phyloP scores from a whole-genome alignment of 1,140 invertebrate genomes.

The Pseudomyrmex gracilis region DNA sequence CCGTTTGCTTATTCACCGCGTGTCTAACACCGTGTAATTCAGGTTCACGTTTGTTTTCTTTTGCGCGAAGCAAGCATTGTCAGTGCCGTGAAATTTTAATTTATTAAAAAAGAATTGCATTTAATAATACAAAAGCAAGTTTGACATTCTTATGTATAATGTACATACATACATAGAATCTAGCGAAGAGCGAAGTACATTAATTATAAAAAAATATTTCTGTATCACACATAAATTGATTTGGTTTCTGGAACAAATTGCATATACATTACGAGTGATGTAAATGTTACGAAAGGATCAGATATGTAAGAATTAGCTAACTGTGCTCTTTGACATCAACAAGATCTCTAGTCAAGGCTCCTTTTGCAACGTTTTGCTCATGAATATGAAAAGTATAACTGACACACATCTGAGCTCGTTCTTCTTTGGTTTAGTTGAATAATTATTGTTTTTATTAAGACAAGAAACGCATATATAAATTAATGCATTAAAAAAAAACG shows the following conservation, averaged over 20 bases:
- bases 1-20: constrained; percentile 40
- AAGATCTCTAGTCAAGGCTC: constrained; percentile 78
- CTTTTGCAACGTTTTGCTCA: constrained; percentile 62
- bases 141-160: not conserved
- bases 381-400: constrained; percentile 74
- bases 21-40: not conserved
- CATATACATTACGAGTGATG: not conserved
- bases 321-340: constrained; percentile 79
- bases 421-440: constrained; percentile 8
- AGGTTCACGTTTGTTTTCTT: not conserved
- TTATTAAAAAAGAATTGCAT: not conserved
- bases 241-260: not conserved
- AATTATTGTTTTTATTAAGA: not conserved
- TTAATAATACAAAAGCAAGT: not conserved
- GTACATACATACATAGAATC: not conserved
- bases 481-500: too few relatives aligned
- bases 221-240: not conserved
- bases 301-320: constrained; percentile 65
- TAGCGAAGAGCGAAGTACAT: not conserved
- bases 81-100: constrained; percentile 2
- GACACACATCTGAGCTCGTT: constrained; percentile 25
- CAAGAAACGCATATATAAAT: too few relatives aligned
- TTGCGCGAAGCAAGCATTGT: not conserved
- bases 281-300: constrained; percentile 24
- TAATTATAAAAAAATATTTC: not conserved